Evolutionary conservation across 2,888 invertebrate genomes (phyloP).

Genomic region (Cosmorhoe ocellata): DNA sequence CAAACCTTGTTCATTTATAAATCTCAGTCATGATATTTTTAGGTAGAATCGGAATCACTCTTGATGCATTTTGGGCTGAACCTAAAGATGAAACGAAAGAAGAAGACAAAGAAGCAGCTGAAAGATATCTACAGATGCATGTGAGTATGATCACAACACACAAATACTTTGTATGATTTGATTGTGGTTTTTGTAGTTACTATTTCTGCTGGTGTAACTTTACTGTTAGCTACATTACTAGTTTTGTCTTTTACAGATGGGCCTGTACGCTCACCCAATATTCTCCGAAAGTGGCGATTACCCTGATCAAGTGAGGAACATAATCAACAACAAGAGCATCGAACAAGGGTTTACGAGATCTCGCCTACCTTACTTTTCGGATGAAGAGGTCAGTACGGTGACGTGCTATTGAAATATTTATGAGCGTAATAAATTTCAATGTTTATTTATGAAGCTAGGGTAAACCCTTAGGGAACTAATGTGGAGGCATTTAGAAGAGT

Average conservation of each 20-base stretch:
- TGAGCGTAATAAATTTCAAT: conserved; percentile 2
- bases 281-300: conserved; percentile 75
- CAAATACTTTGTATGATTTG: too few species aligned
- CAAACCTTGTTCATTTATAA: not conserved
- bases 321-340: conserved; percentile 65
- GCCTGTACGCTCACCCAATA: conserved; percentile 78
- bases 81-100: conserved; percentile 67
- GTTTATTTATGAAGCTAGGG: conserved; percentile 17
- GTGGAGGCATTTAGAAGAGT: not conserved
- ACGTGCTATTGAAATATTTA: conserved; percentile 15
- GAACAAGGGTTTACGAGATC: conserved; percentile 72
- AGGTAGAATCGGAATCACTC: conserved; percentile 83
- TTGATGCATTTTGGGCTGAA: conserved; percentile 81
- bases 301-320: conserved; percentile 69
- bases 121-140: conserved; percentile 79
- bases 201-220: too few species aligned
- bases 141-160: conserved; percentile 54
- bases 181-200: too few species aligned
- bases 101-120: conserved; percentile 78
- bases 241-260: conserved; percentile 52
- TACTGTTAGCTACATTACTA: too few species aligned
- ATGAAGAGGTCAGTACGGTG: conserved; percentile 61
- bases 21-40: not conserved
- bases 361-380: conserved; percentile 73
- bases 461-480: not conserved